These are phyloP conservation scores for Yponomeuta sedellus DNA, from an alignment of 2,888 invertebrate species.

Conservation along the genomic window DNA sequence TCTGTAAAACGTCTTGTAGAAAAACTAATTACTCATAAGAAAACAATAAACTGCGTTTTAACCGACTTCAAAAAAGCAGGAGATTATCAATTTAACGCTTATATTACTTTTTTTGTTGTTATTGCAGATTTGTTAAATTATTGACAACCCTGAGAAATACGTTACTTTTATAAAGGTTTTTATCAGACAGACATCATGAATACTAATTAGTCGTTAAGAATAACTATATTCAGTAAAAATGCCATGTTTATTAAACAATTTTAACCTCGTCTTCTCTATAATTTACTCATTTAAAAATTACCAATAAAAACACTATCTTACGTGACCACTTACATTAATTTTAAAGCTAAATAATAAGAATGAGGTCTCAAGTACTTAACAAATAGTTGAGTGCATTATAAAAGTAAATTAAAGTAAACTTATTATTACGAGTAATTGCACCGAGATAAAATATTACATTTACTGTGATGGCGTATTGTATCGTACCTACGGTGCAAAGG, in stretches of 20 bases:
- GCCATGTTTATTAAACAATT: neutral
- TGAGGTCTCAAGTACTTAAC: neutral
- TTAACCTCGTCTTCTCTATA: slow-evolving; percentile 4
- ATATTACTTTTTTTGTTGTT: no score
- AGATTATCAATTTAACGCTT: no score
- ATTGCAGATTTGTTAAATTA: neutral
- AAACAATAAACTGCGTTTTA: no score
- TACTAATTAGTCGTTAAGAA: neutral
- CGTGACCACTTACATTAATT: neutral
- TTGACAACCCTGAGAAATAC: neutral
- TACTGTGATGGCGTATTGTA: no score
- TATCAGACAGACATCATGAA: neutral
- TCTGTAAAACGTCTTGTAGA: no score
- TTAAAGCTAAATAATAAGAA: neutral
- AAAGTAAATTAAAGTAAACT: no score
- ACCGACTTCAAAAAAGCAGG: no score
- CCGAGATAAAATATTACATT: no score
- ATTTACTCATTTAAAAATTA: neutral
- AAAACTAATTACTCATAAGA: no score
- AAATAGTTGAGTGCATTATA: neutral
- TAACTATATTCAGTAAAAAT: neutral
- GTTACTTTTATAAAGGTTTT: neutral
- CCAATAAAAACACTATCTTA: neutral
- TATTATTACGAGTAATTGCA: no score
- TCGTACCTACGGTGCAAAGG: no score